Base-by-base conservation (phyloP, 1,140 invertebrate genomes). In the Orchestia grillus region DNA sequence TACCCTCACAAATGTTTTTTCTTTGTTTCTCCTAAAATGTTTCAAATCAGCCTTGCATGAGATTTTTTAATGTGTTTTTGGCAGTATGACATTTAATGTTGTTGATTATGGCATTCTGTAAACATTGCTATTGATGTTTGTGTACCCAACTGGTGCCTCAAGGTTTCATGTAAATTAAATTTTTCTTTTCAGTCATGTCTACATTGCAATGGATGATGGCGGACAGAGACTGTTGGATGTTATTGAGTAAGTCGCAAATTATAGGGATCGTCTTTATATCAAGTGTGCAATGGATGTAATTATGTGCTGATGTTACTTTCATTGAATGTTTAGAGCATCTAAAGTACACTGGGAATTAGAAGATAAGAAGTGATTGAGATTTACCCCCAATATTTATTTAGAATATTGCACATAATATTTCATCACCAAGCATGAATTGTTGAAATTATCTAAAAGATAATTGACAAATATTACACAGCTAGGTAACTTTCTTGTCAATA, bases 151-250 rank as follows among this genome's bases (percentile, higher is more conserved):
- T 77, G 28, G 28, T 77, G 62, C 36, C 11, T 8, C 36, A 15
- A 77, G 11, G 11, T 36, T 19, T 36, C 11, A 23, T 23, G 28
- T 77, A 15, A 77, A 77, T 77, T 77, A 19, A 53, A 42, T 42
- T 42, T 90, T 90, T 47, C 47, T 94, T 45, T 94, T 40, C 92
- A 94, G 92, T 94, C 92, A 94, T 94, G 92, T 94, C 92, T 94
- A 94, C 92, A 45, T 94, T 94, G 92, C 92, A 94, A 94, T 94
- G 92, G 92, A 94, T 94, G 92, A 94, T 94, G 92, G 92, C 92
- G 92, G 92, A 44, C 92, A 94, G 92, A 94, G 92, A 94, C 92
- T 94, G 92, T 94, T 94, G 92, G 92, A 94, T 94, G 92, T 94
- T 94, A 94, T 94, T 47, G 92, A 94, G 92, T 94, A 45, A 94